Evolutionary conservation across 2,797 vertebrate species (phyloP), one percentile per base, ranked within the genome.

Genomic region (Gastrophryne carolinensis): DNA sequence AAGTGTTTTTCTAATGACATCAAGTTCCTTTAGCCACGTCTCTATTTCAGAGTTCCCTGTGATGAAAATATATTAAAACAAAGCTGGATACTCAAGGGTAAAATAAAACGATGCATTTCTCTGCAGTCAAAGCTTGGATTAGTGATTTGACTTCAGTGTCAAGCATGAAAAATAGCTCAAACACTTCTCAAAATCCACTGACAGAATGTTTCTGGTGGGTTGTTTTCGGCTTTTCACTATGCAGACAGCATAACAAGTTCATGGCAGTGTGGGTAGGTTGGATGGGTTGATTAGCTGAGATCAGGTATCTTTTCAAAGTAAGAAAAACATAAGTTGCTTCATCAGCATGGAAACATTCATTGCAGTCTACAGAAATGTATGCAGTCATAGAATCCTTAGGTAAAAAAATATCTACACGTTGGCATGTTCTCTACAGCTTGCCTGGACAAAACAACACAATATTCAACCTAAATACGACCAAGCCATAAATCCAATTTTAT

Each of bases 61-160:
- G 58, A 60, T 60, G 26, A 60, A 30, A 60, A 60, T 58, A 71
- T 24, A 60, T 34, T 23, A 47, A 71, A 61, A 61, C 54, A 60
- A 58, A 50, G 44, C 54, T 47, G 56, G 56, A 58, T 24, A 49
- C 27, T 58, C 27, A 61, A 50, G 39, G 44, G 41, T 60, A 44
- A 49, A 71, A 71, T 71, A 54, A 71, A 71, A 60, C 60, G 50
- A 71, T 60, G 61, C 56, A 71, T 60, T 71, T 71, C 39, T 60
- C 56, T 71, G 56, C 68, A 61, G 54, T 54, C 41, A 71, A 41
- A 30, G 19, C 44, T 35, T 71, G 65, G 47, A 71, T 71, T 71
- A 60, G 54, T 50, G 30, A 71, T 58, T 58, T 71, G 54, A 61
- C 65, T 68, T 34, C 21, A 54, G 50, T 68, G 50, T 68, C 68